phyloP scores from a whole-genome alignment of 2,888 invertebrate genomes.

The Allacma fusca region DNA sequence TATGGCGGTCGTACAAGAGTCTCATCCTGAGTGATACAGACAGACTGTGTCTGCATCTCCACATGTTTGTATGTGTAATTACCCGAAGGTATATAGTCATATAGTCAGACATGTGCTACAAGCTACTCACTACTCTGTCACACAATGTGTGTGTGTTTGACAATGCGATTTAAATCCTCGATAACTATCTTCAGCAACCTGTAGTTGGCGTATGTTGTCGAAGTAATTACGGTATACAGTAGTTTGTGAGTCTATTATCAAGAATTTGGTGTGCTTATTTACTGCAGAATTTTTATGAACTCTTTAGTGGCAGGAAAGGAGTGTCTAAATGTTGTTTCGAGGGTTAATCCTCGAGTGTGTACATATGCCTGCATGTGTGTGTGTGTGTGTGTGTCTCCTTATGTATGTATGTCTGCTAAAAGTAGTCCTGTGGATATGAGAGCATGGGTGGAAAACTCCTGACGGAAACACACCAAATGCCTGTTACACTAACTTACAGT shows the following conservation, averaged over 20 bases:
- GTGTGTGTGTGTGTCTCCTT: too few species aligned
- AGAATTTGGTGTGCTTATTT: background rate
- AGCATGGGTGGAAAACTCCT: too few species aligned
- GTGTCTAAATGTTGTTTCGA: background rate
- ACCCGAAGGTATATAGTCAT: too few species aligned
- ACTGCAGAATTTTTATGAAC: background rate
- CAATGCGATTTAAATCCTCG: background rate
- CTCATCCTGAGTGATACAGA: too few species aligned
- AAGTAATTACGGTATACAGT: conserved; percentile 1
- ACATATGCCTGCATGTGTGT: background rate
- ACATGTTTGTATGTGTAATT: too few species aligned
- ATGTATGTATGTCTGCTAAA: too few species aligned
- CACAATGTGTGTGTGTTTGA: background rate
- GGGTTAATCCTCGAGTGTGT: background rate
- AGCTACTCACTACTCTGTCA: background rate
- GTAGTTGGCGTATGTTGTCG: background rate
- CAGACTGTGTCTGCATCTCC: too few species aligned
- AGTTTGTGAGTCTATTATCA: background rate
- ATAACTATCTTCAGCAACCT: background rate
- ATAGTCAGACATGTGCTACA: background rate
- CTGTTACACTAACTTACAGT: background rate
- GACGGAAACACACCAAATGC: background rate
- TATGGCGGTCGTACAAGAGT: too few species aligned
- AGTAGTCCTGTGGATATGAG: too few species aligned
- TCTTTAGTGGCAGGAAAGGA: background rate